These are phyloP conservation scores for Drosophila oshimai DNA, from an alignment of 1,140 invertebrate genomes.

Conservation along the genomic window DNA sequence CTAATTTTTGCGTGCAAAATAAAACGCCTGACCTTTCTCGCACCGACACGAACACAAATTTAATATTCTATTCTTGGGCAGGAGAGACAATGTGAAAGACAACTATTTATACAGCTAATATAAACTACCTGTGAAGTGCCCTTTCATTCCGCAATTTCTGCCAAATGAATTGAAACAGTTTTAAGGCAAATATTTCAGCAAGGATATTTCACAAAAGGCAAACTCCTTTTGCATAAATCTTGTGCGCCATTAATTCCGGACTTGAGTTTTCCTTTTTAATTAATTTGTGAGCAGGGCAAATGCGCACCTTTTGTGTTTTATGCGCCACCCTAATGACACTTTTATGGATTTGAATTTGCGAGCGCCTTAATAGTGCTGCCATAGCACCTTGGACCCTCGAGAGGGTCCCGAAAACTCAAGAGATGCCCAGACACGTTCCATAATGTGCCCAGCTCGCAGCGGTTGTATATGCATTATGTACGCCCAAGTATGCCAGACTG, in stretches of 20 bases:
- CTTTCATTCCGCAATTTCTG: constrained; percentile 1
- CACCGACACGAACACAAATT: constrained; percentile 19
- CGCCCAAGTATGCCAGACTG: background rate
- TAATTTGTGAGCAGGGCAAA: constrained; percentile 40
- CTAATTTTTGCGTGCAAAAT: constrained; percentile 51
- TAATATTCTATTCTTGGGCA: constrained; percentile 32
- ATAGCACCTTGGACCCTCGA: background rate
- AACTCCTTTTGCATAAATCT: constrained; percentile 52
- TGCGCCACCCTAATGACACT: constrained; percentile 50
- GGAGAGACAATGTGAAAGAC: background rate
- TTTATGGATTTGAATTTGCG: constrained; percentile 53
- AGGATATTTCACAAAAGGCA: background rate
- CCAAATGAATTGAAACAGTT: constrained; percentile 25
- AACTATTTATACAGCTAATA: constrained; percentile 26
- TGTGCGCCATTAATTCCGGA: constrained; percentile 50
- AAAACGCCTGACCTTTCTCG: constrained; percentile 49
- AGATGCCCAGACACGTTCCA: constrained; percentile 35
- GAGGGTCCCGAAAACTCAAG: background rate
- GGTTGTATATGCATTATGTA: background rate
- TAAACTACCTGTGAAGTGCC: constrained; percentile 19
- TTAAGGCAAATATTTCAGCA: constrained; percentile 10
- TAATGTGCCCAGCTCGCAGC: constrained; percentile 12
- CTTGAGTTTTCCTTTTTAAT: constrained; percentile 50
- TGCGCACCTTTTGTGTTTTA: constrained; percentile 50
- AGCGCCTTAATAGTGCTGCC: constrained; percentile 22